Percentiles rank a stretch among this genome's conserved stretches.
These are phyloP conservation scores for Heliconius nattereri DNA, from an alignment of 1,140 invertebrate species.

Conservation along the genomic window DNA sequence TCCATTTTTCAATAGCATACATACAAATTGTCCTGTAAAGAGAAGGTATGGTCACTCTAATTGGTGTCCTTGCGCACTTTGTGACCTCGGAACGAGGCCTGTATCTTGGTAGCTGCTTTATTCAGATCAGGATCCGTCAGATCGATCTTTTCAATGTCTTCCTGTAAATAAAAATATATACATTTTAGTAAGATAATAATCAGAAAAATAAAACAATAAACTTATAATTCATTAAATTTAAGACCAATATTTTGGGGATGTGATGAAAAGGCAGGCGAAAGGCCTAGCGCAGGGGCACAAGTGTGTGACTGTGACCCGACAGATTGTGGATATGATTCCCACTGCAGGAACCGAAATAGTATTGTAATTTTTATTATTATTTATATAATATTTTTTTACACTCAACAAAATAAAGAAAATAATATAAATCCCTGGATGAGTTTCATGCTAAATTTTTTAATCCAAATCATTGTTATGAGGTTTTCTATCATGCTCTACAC, in stretches of 20 bases:
- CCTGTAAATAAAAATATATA: slow-evolving; percentile 58
- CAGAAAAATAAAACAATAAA: background rate
- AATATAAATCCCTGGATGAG: background rate
- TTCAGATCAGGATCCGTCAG: slow-evolving; percentile 92
- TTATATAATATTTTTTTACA: too few species aligned
- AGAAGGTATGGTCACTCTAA: slow-evolving; percentile 52
- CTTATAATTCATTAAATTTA: too few species aligned
- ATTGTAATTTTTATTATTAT: too few species aligned
- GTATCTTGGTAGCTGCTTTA: slow-evolving; percentile 96
- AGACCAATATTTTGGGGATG: too few species aligned
- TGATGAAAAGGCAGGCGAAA: too few species aligned
- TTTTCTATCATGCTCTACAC: background rate
- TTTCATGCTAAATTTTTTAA: background rate
- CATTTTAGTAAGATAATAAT: background rate
- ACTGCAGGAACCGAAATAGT: too few species aligned
- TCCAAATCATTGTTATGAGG: background rate
- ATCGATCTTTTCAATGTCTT: slow-evolving; percentile 90
- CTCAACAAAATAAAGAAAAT: too few species aligned
- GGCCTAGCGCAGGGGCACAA: background rate
- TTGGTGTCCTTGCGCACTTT: slow-evolving; percentile 90
- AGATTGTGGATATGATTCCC: too few species aligned
- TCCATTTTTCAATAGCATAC: slow-evolving; percentile 41
- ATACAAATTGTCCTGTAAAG: slow-evolving; percentile 50
- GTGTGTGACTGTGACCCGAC: too few species aligned
- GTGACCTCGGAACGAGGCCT: slow-evolving; percentile 95